Evolutionary conservation across 2,113 vertebrate genomes (phyloP).

Genomic region (Pluvianellus socialis): DNA sequence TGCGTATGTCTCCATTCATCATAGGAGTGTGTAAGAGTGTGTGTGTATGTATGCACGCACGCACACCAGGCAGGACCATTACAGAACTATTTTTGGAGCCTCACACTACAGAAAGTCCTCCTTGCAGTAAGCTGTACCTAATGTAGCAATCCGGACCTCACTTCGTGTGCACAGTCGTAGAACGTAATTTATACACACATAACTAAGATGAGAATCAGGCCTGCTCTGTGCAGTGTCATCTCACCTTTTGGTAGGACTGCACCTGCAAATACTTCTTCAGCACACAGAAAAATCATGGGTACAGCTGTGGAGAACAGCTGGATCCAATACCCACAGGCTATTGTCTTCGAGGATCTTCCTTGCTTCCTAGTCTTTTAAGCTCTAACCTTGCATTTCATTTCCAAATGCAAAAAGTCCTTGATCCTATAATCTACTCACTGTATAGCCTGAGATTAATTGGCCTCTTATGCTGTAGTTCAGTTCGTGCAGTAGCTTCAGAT

Average conservation of each 20-base stretch:
- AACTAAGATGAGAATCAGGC: background rate
- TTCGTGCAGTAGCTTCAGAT: background rate
- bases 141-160: background rate
- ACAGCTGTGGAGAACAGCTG: background rate
- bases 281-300: background rate
- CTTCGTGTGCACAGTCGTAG: background rate
- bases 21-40: background rate
- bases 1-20: background rate
- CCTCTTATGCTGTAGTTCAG: background rate
- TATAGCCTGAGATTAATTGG: background rate
- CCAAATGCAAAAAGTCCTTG: background rate
- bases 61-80: background rate
- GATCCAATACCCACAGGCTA: background rate
- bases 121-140: background rate
- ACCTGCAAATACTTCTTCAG: background rate
- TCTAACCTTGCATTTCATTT: background rate
- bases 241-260: background rate
- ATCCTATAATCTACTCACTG: background rate
- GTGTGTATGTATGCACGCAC: background rate
- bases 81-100: background rate
- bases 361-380: background rate
- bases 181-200: background rate
- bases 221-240: background rate
- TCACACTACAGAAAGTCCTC: background rate
- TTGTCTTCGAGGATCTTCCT: background rate